Evolutionary conservation across 1,140 invertebrate species (phyloP), one percentile per base, ranked within the genome.

Genomic region (Episyrphus balteatus): DNA sequence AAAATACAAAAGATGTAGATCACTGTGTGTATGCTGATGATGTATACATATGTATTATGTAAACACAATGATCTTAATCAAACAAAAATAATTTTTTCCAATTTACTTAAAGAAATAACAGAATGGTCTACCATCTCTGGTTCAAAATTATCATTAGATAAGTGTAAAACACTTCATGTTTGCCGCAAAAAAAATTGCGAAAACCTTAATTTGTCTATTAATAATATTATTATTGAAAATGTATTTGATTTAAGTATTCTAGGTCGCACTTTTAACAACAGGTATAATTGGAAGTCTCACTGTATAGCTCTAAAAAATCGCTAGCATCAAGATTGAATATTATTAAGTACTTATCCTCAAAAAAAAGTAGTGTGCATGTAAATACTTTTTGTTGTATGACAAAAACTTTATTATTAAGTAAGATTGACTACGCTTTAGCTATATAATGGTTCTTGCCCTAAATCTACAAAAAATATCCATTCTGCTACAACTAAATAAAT

Each of bases 141-240:
- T 18, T 42, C 40, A 18, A 48, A 48, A 43, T 42, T 48, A 42
- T 48, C 47, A 32, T 18, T n/a, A 12, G 31, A 34, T 17, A 48
- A 43, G 43, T 48, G 40, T 6, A 36, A 38, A 5, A 39, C 42
- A 18, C 26, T 48, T 19, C 47, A 48, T 42, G 42, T 48, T 33
- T 42, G 39, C 38, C 40, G 14, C 6, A 42, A 42, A 42, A 15
- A 10, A 7, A 18, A 42, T 12, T 42, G 40, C 18, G 26, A 17
- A 19, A 47, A 40, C 26, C 30, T 40, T 31, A 17, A 47, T 7
- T 31, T 47, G 15, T 41, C 30, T 10, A 41, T 47, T 21, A 47
- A 47, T 39, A 40, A 47, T 32, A 8, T 10, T n/a, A 40, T 14
- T 40, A 39, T 47, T 10, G 6, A 6, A 38, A 47, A 47, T 18